Evolutionary conservation across 2,888 invertebrate genomes (phyloP), one percentile per base, ranked within the genome.

Genomic region (Epirrhoe alternata): DNA sequence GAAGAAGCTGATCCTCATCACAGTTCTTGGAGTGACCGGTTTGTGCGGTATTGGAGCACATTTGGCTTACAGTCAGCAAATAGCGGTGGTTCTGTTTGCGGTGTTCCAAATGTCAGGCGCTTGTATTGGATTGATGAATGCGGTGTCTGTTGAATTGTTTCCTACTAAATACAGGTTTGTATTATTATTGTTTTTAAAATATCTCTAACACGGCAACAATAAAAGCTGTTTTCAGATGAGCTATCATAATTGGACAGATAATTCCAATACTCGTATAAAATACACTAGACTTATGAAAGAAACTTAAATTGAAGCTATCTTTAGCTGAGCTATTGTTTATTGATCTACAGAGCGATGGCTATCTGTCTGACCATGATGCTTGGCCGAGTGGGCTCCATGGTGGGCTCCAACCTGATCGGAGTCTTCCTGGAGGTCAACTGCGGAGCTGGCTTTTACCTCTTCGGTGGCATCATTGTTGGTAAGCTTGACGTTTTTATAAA

Each of bases 371-470:
- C 94, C 8, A 94, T 95, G 85, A 95, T 95, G 88, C 90, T 94
- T 74, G 96, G 96, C 0, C 92, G 96, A 47, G 82, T 95, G 12
- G 96, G 96, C 0, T 96, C 96, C 0, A 95, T 96, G 85, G 86
- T 93, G 3, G 95, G 95, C 54, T 96, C 95, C 78, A 87, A 95
- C 71, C 86, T 95, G 0, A 95, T 96, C 71, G 96, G 96, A 0
- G 82, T 94, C 61, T 92, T 96, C 61, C 91, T 96, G 69, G 95
- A 95, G 70, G 87, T 90, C 51, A 93, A 94, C 77, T 95, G 95
- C 77, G 94, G 95, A 17, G 88, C 94, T 53, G 95, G 95, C 17
- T 95, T 96, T 80, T 95, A 95, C 70, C 82, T 95, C 12, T 95
- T 95, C 54, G 94, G 95, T 0, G 90, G 87, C 2, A 84, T 94